Evolutionary conservation across 2,113 vertebrate genomes (phyloP).

Genomic region (Marmota monax): DNA sequence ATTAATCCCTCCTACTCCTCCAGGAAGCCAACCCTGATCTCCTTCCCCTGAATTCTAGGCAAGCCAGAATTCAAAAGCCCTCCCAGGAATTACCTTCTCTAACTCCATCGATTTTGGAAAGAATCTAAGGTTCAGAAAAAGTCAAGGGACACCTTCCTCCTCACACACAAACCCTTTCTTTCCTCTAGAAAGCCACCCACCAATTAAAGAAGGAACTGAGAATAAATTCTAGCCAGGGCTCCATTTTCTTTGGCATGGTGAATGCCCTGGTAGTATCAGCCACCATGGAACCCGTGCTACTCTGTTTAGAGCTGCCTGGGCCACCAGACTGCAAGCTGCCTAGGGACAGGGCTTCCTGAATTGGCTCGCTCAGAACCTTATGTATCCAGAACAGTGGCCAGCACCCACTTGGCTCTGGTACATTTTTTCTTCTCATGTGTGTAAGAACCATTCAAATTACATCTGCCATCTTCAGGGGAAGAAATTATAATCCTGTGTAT

Average conservation of each 20-base stretch:
- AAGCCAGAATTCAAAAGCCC: neutral
- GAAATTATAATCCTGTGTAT: neutral
- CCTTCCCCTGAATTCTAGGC: neutral
- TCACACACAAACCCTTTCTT: no score
- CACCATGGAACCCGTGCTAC: neutral
- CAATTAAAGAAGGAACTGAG: neutral
- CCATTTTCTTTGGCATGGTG: neutral
- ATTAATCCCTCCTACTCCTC: neutral
- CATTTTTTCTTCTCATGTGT: rapidly evolving
- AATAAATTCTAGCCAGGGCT: neutral
- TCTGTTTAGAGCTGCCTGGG: neutral
- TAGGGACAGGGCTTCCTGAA: neutral
- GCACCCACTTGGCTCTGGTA: neutral
- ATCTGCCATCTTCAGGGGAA: neutral
- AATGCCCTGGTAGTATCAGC: neutral
- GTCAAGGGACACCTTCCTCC: neutral
- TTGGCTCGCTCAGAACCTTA: no score
- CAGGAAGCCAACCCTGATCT: neutral
- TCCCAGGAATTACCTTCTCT: neutral
- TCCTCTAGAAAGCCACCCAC: neutral
- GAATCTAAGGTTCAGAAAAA: conserved; percentile 5
- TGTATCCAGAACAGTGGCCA: neutral
- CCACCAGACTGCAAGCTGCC: neutral
- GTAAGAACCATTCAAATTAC: rapidly evolving
- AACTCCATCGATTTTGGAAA: neutral